phyloP scores from a whole-genome alignment of 2,888 invertebrate genomes.

The Eremobia ochroleuca region DNA sequence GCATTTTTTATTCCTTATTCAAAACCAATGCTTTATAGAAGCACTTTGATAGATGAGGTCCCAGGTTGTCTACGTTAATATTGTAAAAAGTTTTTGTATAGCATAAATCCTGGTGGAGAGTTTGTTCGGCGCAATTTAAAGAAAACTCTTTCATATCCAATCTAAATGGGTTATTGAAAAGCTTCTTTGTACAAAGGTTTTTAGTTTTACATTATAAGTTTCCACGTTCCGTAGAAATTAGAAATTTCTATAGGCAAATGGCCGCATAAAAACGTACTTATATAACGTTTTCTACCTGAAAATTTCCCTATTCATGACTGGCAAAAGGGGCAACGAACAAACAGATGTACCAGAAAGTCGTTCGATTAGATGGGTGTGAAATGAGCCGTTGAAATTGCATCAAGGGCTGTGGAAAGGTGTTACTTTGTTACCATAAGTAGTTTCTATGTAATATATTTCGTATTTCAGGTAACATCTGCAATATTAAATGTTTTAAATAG shows the following conservation, averaged over 20 bases:
- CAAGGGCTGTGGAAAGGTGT: slow-evolving; percentile 71
- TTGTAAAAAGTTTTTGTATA: slow-evolving; percentile 60
- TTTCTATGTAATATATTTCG: slow-evolving; percentile 50
- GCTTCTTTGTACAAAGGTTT: slow-evolving; percentile 47
- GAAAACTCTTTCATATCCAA: slow-evolving; percentile 59
- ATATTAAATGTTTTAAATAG: slow-evolving; percentile 2
- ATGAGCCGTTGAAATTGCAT: slow-evolving; percentile 76
- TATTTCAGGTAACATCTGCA: slow-evolving; percentile 43
- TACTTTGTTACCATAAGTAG: slow-evolving; percentile 53
- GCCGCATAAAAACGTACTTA: slow-evolving; percentile 32
- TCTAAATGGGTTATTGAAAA: slow-evolving; percentile 63
- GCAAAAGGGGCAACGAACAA: slow-evolving; percentile 59
- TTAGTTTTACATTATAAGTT: slow-evolving; percentile 57
- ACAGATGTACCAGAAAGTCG: slow-evolving; percentile 72
- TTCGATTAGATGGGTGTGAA: slow-evolving; percentile 76
- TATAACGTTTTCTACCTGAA: slow-evolving; percentile 48
- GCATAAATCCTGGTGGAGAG: slow-evolving; percentile 43
- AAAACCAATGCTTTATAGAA: slow-evolving; percentile 61
- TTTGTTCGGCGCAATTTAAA: slow-evolving; percentile 55
- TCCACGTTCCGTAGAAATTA: slow-evolving; percentile 36
- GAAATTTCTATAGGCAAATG: slow-evolving; percentile 48
- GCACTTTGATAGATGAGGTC: slow-evolving; percentile 71
- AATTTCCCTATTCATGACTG: slow-evolving; percentile 41
- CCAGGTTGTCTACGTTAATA: slow-evolving; percentile 63
- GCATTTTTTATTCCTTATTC: slow-evolving; percentile 63